Evolutionary conservation across 2,113 vertebrate genomes (phyloP).

Genomic region (Telmatochromis sp.): DNA sequence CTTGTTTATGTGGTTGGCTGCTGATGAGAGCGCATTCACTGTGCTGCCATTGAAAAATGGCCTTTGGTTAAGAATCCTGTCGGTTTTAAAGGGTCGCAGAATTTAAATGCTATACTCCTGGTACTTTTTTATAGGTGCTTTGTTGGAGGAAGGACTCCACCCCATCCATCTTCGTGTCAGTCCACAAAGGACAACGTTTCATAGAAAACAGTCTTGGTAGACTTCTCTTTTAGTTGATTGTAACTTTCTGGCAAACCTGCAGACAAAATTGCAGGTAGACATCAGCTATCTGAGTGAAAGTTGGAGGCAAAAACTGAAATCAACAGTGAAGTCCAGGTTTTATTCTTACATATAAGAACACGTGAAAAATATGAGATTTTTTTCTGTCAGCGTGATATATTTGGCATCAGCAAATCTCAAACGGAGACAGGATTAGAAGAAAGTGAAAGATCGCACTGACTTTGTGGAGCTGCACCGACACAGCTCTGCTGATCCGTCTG

Average conservation of each 20-base stretch:
- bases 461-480: neutral
- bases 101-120: neutral
- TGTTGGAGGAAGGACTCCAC: neutral
- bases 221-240: neutral
- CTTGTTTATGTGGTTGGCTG: neutral
- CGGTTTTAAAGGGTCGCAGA: neutral
- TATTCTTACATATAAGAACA: rapidly evolving
- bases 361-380: neutral
- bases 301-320: neutral
- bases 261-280: neutral
- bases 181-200: neutral
- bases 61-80: neutral
- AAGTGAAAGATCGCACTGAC: neutral
- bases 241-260: neutral
- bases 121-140: neutral
- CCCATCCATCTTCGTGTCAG: neutral
- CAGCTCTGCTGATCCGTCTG: neutral
- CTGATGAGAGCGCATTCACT: neutral
- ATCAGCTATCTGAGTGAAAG: neutral
- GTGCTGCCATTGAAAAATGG: neutral
- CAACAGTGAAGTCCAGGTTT: neutral
- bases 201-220: neutral
- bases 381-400: neutral
- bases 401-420: neutral
- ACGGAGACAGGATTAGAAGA: neutral